Evolutionary conservation across 2,888 invertebrate genomes (phyloP), one percentile per base, ranked within the genome.

Genomic region (Leptarthrus brevirostris): DNA sequence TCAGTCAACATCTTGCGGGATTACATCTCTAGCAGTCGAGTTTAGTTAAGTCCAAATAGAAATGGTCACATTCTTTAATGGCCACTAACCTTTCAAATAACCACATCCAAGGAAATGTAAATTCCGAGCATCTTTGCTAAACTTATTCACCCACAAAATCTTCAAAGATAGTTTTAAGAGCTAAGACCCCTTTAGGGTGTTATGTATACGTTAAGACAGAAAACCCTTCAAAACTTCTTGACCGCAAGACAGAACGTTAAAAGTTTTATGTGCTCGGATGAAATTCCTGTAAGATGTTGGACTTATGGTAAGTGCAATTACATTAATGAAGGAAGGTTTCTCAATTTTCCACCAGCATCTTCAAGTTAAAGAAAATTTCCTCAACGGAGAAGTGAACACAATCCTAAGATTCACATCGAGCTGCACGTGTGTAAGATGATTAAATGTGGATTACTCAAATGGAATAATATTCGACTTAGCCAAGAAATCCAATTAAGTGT

Each of bases 61-160:
- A 69, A 52, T 52, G 69, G 69, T 52, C 69, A 69, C 52, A 69
- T 69, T 69, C 69, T 69, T 69, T 69, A 69, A 69, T 52, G 69
- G 69, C 69, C 52, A 69, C 69, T 69, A 69, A 47, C 64, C 53
- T 53, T 70, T 54, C 8, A 70, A 72, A 53, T 56, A 71, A 76
- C 76, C 76, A 76, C 76, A 76, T 76, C 73, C 74, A 74, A 74
- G 76, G 73, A 74, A 76, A 74, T 76, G 73, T 74, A 74, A 76
- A 76, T 76, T 73, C 74, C 69, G 49, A 69, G 61, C 72, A 72
- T 72, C 72, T 72, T 72, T 54, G 58, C 73, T 44, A 66, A 76
- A 76, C 73, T 76, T 76, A 76, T 76, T 76, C 76, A 74, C 72
- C 76, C 76, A 73, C 76, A 76, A 76, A 76, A 76, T 76, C 76